Conservation (phyloP, 1,140 invertebrate species). For the Lepidotrigona ventralis region DNA sequence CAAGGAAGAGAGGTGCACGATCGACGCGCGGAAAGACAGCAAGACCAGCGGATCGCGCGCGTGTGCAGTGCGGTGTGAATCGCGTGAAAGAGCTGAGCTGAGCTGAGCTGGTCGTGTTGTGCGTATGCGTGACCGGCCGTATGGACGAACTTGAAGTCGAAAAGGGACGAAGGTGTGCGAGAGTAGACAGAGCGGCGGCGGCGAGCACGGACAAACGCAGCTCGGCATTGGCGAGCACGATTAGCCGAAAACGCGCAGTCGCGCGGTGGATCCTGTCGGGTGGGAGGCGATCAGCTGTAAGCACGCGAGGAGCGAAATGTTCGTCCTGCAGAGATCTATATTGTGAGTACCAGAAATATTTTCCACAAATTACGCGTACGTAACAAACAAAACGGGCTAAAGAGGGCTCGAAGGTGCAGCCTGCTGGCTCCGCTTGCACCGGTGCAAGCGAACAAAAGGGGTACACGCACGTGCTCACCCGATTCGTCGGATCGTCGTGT, state of each 20-base stretch:
- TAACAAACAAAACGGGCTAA: background rate
- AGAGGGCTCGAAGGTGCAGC: too few relatives aligned
- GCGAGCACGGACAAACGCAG: slow-evolving; percentile 22
- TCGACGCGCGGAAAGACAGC: background rate
- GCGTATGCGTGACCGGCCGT: slow-evolving; percentile 22
- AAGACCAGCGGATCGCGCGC: background rate
- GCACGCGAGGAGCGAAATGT: slow-evolving; percentile 71
- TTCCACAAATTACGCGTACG: background rate
- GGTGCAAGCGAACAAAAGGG: background rate
- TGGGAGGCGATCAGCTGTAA: slow-evolving; percentile 76
- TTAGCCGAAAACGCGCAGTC: slow-evolving; percentile 72
- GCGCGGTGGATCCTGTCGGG: slow-evolving; percentile 65
- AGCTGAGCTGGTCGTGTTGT: background rate
- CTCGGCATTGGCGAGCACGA: slow-evolving; percentile 27
- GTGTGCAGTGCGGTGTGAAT: slow-evolving; percentile 22
- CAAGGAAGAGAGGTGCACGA: slow-evolving; percentile 10
- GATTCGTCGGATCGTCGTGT: background rate
- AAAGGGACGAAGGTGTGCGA: slow-evolving; percentile 18
- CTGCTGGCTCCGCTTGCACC: background rate
- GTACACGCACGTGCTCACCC: slow-evolving; percentile 8
- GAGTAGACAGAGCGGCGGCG: slow-evolving; percentile 37
- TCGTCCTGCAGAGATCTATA: slow-evolving; percentile 75
- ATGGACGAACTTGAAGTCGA: slow-evolving; percentile 22
- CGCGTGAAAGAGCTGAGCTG: background rate
- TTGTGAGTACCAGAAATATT: slow-evolving; percentile 72